These are phyloP conservation scores for Azemiops feae DNA, from an alignment of 2,113 vertebrate species.

Conservation along the genomic window DNA sequence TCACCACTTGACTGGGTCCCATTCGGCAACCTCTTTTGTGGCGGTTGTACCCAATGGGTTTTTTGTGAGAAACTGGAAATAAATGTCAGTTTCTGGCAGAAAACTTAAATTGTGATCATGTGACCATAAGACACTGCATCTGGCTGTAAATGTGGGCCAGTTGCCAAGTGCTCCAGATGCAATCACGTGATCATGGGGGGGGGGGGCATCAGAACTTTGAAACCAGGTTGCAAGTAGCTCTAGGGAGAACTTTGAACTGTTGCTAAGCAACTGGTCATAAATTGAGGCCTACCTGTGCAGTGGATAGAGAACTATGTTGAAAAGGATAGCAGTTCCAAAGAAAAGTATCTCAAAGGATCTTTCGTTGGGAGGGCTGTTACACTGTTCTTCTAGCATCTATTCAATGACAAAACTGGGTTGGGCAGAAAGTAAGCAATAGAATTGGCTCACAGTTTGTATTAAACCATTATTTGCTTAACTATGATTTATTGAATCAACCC, in stretches of 20 bases:
- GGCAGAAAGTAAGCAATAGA: not conserved
- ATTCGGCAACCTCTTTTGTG: not conserved
- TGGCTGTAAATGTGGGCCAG: not conserved
- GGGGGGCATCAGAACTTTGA: no score
- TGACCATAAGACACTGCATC: not conserved
- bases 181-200: no score
- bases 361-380: not conserved
- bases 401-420: not conserved
- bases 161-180: no score
- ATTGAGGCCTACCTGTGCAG: no score
- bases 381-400: not conserved
- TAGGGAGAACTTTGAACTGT: no score
- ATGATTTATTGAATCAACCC: not conserved
- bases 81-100: not conserved
- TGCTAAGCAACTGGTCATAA: no score
- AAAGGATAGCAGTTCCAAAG: not conserved
- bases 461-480: not conserved
- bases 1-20: not conserved
- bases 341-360: not conserved
- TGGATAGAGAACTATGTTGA: not conserved
- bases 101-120: not conserved
- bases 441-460: not conserved
- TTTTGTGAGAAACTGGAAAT: not conserved
- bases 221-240: no score
- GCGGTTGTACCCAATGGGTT: no score